Percentiles rank a stretch among this genome's conserved stretches.
phyloP scores from a whole-genome alignment of 2,113 vertebrate species.

The Leptosomus discolor region DNA sequence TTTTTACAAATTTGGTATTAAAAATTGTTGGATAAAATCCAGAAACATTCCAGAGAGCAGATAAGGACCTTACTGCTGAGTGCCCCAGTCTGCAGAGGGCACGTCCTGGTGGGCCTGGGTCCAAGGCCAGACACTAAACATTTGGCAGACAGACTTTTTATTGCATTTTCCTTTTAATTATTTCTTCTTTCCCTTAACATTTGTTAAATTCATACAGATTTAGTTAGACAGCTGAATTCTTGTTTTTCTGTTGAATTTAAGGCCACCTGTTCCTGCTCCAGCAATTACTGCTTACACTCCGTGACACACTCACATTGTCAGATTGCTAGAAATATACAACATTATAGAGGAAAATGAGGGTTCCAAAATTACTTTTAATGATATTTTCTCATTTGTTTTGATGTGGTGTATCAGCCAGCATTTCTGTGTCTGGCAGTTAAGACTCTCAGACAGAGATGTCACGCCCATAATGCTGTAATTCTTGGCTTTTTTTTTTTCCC shows the following conservation, averaged over 20 bases:
- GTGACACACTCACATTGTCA: neutral
- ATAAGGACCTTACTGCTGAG: neutral
- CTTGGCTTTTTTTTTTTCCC: neutral
- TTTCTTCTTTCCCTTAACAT: neutral
- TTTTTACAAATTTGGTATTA: neutral
- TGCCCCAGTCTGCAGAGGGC: neutral
- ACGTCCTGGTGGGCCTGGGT: neutral
- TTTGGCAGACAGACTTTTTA: neutral
- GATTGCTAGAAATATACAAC: neutral
- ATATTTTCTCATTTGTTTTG: neutral
- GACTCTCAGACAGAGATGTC: neutral
- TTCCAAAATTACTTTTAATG: neutral
- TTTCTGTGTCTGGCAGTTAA: neutral
- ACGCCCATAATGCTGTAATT: neutral
- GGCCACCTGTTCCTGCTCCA: neutral
- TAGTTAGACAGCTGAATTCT: neutral
- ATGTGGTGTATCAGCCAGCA: neutral
- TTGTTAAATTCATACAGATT: neutral
- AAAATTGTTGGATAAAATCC: neutral
- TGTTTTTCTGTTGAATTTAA: neutral
- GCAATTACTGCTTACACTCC: neutral
- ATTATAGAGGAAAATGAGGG: neutral
- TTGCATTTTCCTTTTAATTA: neutral
- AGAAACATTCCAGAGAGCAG: constrained; percentile 9
- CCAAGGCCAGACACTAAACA: neutral